Evolutionary conservation across 2,797 vertebrate species (phyloP).

Genomic region (Limnodromus scolopaceus): DNA sequence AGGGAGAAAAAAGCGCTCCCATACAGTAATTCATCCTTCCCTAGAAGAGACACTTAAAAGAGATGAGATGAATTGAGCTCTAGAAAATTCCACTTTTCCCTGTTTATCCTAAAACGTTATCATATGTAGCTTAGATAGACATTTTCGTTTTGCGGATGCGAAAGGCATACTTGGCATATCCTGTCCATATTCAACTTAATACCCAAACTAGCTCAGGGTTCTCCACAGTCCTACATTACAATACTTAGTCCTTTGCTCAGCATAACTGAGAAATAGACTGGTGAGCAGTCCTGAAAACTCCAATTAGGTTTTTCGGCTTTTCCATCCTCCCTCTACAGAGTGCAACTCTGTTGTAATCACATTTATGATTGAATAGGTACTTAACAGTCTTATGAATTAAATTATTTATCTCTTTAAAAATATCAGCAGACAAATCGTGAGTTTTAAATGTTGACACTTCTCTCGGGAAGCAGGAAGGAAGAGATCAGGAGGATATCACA

Average conservation of each 20-base stretch:
- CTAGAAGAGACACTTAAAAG: not conserved
- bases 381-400: constrained; percentile 1
- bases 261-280: not conserved
- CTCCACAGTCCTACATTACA: not conserved
- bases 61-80: not conserved
- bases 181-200: not conserved
- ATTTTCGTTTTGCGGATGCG: not conserved
- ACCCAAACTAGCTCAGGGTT: not conserved
- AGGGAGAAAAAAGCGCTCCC: not conserved
- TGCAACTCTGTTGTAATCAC: not conserved
- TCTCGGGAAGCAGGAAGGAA: constrained; percentile 37
- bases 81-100: not conserved
- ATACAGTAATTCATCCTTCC: not conserved
- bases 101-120: not conserved
- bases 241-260: not conserved
- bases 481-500: constrained; percentile 22
- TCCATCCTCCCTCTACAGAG: not conserved
- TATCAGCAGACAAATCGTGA: constrained; percentile 3
- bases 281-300: not conserved
- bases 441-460: constrained; percentile 34
- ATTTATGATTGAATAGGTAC: not conserved
- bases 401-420: constrained; percentile 36
- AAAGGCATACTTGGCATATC: not conserved
- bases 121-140: not conserved
- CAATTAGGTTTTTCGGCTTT: not conserved